These are phyloP conservation scores for Ophion obscuratus DNA, from an alignment of 2,888 invertebrate species.

Conservation along the genomic window DNA sequence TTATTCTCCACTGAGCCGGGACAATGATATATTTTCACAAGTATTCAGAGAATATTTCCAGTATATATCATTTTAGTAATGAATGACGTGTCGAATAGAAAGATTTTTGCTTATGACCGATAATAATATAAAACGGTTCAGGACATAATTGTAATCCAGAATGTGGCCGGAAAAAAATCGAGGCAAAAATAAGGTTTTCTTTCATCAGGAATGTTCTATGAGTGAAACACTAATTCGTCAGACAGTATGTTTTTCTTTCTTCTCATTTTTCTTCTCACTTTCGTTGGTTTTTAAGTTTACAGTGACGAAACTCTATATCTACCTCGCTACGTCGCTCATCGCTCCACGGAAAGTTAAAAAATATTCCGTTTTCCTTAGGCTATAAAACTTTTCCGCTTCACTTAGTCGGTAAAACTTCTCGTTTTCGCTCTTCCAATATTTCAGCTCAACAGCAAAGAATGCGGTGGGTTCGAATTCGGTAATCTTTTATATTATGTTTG, in stretches of 20 bases:
- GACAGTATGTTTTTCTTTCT: constrained; percentile 1
- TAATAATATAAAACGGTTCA: background rate
- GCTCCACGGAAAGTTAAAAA: constrained; percentile 35
- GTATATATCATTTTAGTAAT: background rate
- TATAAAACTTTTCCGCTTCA: constrained; percentile 22
- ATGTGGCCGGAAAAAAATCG: background rate
- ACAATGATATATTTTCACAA: constrained; percentile 4
- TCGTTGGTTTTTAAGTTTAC: constrained; percentile 22
- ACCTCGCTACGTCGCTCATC: constrained; percentile 19
- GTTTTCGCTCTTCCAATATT: background rate
- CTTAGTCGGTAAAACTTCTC: background rate
- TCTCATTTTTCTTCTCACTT: background rate
- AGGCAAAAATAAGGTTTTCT: background rate
- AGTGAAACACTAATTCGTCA: constrained; percentile 19
- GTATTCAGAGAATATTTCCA: background rate
- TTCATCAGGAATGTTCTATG: background rate
- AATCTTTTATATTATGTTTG: background rate
- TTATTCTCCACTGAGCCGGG: background rate
- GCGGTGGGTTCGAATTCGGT: constrained; percentile 5
- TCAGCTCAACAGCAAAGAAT: constrained; percentile 8
- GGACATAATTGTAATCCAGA: background rate
- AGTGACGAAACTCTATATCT: constrained; percentile 33
- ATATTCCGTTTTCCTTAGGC: constrained; percentile 59
- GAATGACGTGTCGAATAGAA: background rate
- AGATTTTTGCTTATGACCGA: constrained; percentile 2